These are phyloP conservation scores for Hirudo medicinalis DNA, from an alignment of 1,140 invertebrate genomes.

Conservation along the genomic window DNA sequence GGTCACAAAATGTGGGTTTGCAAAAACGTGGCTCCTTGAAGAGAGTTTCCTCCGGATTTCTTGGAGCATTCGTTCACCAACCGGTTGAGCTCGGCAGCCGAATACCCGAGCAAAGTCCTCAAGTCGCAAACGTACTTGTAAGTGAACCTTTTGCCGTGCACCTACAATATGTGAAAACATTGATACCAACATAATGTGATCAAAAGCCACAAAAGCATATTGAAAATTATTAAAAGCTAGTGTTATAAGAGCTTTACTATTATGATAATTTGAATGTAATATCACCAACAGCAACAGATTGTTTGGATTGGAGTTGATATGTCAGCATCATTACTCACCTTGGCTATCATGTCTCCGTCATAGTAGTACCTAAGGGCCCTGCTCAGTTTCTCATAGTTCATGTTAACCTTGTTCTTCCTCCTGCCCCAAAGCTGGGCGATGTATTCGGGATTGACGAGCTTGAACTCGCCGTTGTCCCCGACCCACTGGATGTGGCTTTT, in stretches of 20 bases:
- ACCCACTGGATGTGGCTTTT: constrained; percentile 95
- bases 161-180: constrained; percentile 7
- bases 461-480: constrained; percentile 96
- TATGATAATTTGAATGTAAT: too few species aligned
- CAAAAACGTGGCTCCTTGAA: background rate
- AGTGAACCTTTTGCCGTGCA: constrained; percentile 79
- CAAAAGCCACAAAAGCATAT: too few species aligned
- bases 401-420: constrained; percentile 94
- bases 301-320: background rate
- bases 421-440: constrained; percentile 91
- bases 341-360: constrained; percentile 97
- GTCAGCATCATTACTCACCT: constrained; percentile 40
- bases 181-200: too few species aligned
- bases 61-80: constrained; percentile 18
- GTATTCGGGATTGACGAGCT: constrained; percentile 91
- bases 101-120: constrained; percentile 48
- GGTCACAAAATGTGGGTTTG: too few species aligned
- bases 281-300: too few species aligned
- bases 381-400: constrained; percentile 96
- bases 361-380: constrained; percentile 93
- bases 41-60: background rate
- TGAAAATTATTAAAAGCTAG: too few species aligned
- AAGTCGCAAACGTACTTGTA: constrained; percentile 96
- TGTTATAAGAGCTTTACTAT: too few species aligned
- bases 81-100: constrained; percentile 33